Evolutionary conservation across 1,140 invertebrate genomes (phyloP), one percentile per base, ranked within the genome.

Genomic region (Cotesia typhae): DNA sequence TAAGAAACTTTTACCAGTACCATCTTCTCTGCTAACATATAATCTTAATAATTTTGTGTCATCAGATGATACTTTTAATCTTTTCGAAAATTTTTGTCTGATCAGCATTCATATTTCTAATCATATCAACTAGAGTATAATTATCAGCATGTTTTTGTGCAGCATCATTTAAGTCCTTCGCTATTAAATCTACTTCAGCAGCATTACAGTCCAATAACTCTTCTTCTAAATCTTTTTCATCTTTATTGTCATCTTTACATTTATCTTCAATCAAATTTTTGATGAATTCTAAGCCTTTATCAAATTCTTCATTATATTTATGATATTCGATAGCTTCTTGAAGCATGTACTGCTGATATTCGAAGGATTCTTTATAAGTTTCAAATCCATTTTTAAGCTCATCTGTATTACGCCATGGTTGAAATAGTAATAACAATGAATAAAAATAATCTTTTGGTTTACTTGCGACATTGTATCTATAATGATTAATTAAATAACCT

Each of bases 401-500:
- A 14, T 65, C 36, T 12, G 14, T 55, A 57, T 71, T 20, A 65
- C 67, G 57, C 68, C 65, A 76, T 35, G 67, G 64, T 53, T 73
- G 51, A 60, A 75, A 75, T 79, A 82, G 74, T 83, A 75, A 68
- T 36, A 75, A 55, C 7, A 76, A 20, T 12, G 69, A 55, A 70
- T 65, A 69, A 38, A 57, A 72, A 35, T 74, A 76, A 53, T 74
- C 66, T 74, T 76, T 72, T 1, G 72, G 75, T 61, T 68, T 0
- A 17, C 36, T 67, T 0, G 67, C 52, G 3, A 61, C 7, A 59
- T 69, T 69, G 60, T 72, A 61, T 52, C 17, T 71, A 51, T 68
- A 72, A 52, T 72, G 67, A 52, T 74, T 75, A n/a, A 76, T 69
- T 17, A 74, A 14, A 71, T 69, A 77, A n/a, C 35, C 55, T 20